phyloP scores from a whole-genome alignment of 2,113 vertebrate genomes.

The Seriola rivoliana region DNA sequence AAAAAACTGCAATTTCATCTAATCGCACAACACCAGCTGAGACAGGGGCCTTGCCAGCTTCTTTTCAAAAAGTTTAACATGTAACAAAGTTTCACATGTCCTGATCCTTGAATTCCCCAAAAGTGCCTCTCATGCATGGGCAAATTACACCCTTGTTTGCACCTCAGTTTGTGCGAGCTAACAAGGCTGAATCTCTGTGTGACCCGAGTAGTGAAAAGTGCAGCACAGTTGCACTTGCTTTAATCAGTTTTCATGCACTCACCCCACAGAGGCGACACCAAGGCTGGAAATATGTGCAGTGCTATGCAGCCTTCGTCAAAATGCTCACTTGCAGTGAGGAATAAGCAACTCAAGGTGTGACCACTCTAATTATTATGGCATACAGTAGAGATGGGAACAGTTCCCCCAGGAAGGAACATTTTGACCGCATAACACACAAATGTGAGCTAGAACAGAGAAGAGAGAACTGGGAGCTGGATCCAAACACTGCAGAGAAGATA shows the following conservation, averaged over 20 bases:
- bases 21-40: background rate
- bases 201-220: constrained; percentile 1
- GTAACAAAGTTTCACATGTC: constrained; percentile 15
- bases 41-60: background rate
- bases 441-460: background rate
- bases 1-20: constrained; percentile 11
- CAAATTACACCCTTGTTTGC: constrained; percentile 26
- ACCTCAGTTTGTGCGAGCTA: constrained; percentile 29
- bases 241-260: constrained; percentile 28
- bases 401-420: background rate
- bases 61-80: background rate
- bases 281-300: background rate
- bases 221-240: constrained; percentile 10
- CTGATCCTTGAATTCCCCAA: background rate
- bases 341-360: background rate
- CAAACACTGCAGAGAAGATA: background rate
- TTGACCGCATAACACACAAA: background rate
- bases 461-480: background rate
- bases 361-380: background rate
- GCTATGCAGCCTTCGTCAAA: background rate
- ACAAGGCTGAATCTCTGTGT: constrained; percentile 27
- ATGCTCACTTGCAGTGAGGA: background rate
- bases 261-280: background rate
- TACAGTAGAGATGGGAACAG: background rate
- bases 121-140: constrained; percentile 6